Evolutionary conservation across 2,113 vertebrate genomes (phyloP).

Genomic region (Neogale vison): DNA sequence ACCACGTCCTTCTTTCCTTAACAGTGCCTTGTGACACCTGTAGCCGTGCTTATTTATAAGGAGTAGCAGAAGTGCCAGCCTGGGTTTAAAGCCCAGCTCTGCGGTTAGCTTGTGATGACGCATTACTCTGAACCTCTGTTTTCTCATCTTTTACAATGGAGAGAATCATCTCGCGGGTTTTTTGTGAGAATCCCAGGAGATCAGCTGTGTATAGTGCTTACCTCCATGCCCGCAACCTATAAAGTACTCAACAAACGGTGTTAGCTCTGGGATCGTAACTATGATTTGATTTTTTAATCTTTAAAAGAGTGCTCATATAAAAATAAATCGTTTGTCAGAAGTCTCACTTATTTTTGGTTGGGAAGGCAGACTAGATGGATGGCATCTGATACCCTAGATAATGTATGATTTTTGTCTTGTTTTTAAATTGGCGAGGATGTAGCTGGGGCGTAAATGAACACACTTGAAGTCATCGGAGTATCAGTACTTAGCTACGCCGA

Average conservation of each 20-base stretch:
- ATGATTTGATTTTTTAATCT: background rate
- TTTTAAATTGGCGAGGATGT: background rate
- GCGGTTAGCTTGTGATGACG: background rate
- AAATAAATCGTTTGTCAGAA: constrained; percentile 17
- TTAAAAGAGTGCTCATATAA: background rate
- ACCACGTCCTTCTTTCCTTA: background rate
- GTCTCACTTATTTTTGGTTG: background rate
- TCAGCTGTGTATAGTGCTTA: background rate
- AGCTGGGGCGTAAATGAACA: background rate
- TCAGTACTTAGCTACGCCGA: background rate
- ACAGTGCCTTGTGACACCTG: background rate
- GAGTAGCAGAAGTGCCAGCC: background rate
- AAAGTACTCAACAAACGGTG: background rate
- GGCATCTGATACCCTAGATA: background rate
- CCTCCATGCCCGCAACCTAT: background rate
- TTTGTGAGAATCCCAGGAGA: background rate
- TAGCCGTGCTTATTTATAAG: background rate
- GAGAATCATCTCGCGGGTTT: background rate
- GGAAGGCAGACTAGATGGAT: background rate
- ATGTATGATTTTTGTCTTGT: background rate
- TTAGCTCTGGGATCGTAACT: background rate
- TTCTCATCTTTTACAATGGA: background rate
- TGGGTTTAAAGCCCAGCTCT: background rate
- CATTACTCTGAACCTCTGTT: background rate
- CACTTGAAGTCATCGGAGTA: background rate